Base-by-base conservation (phyloP, 64 coral and sea anemone species). In the Pocillopora verrucosa region DNA sequence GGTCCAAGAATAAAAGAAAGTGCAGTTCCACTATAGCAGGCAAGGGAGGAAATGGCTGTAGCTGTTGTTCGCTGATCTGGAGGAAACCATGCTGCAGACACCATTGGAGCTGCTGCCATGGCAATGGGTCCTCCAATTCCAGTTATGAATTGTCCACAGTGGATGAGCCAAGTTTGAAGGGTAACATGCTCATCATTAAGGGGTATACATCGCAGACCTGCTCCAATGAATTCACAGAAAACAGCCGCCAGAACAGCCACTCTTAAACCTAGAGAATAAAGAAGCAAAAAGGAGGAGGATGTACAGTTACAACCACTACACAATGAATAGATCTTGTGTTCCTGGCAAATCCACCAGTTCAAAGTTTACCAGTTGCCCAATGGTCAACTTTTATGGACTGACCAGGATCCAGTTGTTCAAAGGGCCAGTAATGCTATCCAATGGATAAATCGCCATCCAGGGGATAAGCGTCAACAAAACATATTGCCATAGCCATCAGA, bases 21-120 rank as follows among this genome's bases (percentile, higher is more conserved):
- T n/a, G 95, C 91, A 14, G 95, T 96, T 10, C 95, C 95, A 73
- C 91, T 87, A 35, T 96, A 96, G 37, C 95, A 96, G 16, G 95
- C 95, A 2, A 96, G 45, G 2, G 95, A 96, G 7, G 95, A 96
- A 22, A 96, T 91, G 59, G 95, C 95, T 1, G 95, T 96, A 15
- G 95, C 95, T 22, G 95, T 96, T 16, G 95, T 93, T 36, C 95
- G 88, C 58, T 96, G 95, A 19, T 92, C 91, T 26, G 95, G 95
- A 2, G 95, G 95, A 56, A 96, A 96, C 95, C 95, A 96, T 73
- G 95, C 91, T 16, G 95, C 95, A 15, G 95, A 96, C 13, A 96
- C 91, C 41, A 96, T 72, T 60, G 95, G 95, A 24, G 95, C 69
- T 41, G 95, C 95, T 73, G 95, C 95, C 95, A 96, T 96, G n/a